Percentiles rank a stretch among this genome's conserved stretches.
phyloP scores from a whole-genome alignment of 2,797 vertebrate species.

The Smutsia gigantea region DNA sequence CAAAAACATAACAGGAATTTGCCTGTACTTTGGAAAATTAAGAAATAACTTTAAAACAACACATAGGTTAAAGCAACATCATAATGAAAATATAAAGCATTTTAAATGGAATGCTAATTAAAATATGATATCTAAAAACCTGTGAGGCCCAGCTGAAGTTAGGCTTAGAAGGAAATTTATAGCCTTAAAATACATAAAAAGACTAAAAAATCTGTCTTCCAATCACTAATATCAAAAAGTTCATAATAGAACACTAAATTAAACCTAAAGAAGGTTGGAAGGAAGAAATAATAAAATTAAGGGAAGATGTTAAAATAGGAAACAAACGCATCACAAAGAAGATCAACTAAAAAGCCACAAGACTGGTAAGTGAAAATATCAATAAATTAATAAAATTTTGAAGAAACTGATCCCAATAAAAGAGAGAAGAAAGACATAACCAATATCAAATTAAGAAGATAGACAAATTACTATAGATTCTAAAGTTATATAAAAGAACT shows the following conservation, averaged over 20 bases:
- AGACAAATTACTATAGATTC: not conserved
- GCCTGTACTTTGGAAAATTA: not conserved
- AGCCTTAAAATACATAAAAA: not conserved
- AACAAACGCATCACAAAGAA: not conserved
- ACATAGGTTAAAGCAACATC: not conserved
- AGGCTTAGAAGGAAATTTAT: not conserved
- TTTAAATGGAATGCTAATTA: not conserved
- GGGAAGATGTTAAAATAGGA: not conserved
- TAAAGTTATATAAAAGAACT: not conserved
- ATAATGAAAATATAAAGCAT: not conserved
- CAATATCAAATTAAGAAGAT: not conserved
- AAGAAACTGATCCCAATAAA: not conserved
- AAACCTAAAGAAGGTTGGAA: not conserved
- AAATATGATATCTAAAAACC: not conserved
- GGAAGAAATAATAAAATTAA: not conserved
- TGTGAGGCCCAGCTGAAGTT: not conserved
- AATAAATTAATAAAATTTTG: not conserved
- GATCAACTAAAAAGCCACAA: not conserved
- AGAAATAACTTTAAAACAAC: not conserved
- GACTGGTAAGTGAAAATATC: not conserved
- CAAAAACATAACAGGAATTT: not conserved
- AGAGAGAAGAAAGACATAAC: not conserved
- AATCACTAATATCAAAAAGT: not conserved
- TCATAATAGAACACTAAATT: not conserved
- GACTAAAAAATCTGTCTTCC: not conserved